Evolutionary conservation across 2,113 vertebrate genomes (phyloP).

Genomic region (Aramus guarauna): DNA sequence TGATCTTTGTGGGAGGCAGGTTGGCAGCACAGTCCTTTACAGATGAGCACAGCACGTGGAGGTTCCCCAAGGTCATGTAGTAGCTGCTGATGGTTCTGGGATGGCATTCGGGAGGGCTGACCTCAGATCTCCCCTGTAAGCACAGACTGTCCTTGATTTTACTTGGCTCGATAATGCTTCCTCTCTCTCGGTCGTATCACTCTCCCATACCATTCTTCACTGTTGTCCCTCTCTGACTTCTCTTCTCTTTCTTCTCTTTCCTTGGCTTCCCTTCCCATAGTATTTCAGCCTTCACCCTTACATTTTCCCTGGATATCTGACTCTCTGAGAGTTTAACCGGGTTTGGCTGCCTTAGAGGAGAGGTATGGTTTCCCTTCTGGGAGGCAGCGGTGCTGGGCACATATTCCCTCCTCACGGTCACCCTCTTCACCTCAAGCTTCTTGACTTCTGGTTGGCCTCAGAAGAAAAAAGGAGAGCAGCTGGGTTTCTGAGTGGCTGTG

Average conservation of each 20-base stretch:
- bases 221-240: not conserved
- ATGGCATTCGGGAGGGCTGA: not conserved
- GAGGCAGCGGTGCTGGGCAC: not conserved
- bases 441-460: not conserved
- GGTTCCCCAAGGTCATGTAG: not conserved
- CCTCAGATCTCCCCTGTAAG: not conserved
- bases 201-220: not conserved
- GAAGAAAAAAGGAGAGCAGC: not conserved
- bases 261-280: not conserved
- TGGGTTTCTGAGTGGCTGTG: not conserved
- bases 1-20: not conserved
- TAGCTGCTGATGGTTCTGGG: not conserved
- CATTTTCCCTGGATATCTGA: not conserved
- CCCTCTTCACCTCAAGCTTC: not conserved
- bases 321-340: not conserved
- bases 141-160: not conserved
- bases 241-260: not conserved
- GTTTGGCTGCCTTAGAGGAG: not conserved
- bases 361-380: not conserved
- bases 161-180: not conserved
- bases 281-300: not conserved
- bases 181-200: not conserved
- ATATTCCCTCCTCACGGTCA: not conserved
- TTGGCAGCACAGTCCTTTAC: not conserved
- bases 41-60: fast-evolving